Evolutionary conservation across 2,888 invertebrate genomes (phyloP), one percentile per base, ranked within the genome.

Genomic region (Melinaea marsaeus): DNA sequence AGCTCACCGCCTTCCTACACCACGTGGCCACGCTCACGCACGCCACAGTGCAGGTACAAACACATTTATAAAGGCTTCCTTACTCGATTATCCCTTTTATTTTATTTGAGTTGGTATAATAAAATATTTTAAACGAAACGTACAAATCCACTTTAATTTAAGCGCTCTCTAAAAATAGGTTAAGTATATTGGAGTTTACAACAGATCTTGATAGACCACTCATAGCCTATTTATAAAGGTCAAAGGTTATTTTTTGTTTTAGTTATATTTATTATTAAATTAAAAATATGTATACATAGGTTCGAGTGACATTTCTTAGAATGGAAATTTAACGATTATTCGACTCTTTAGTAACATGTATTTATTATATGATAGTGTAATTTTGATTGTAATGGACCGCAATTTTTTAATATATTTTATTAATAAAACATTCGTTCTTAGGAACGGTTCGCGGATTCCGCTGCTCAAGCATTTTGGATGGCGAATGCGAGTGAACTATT

Each of bases 401-500:
- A 22, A 22, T 3, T 7, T 4, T 11, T 32, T 32, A 22, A 32
- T 32, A 51, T 32, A 32, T 4, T 32, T 51, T 22, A 51, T 32
- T 51, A 32, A 51, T 9, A 32, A 51, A 2, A 9, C 3, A 48
- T 48, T 51, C 11, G 9, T 84, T 87, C 22, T 0, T 81, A 95
- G 93, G 97, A 96, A 77, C 92, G 96, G 64, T 96, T 96, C 81
- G 94, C 95, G 67, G 97, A 97, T 80, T 95, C 96, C 0, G 94
- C 95, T 32, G 95, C 96, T 5, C 93, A 97, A 73, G 96, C 98
- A 1, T 96, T 98, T 79, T 99, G 99, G 99, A 94, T 99, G 92
- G 98, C 99, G 13, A 99, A 99, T 81, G 95, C 98, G 11, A 98
- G 98, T 51, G 99, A 99, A 88, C 92, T 99, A 63, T 88, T 99